These are phyloP conservation scores for Eretmocerus hayati DNA, from an alignment of 2,888 invertebrate genomes.

Conservation along the genomic window DNA sequence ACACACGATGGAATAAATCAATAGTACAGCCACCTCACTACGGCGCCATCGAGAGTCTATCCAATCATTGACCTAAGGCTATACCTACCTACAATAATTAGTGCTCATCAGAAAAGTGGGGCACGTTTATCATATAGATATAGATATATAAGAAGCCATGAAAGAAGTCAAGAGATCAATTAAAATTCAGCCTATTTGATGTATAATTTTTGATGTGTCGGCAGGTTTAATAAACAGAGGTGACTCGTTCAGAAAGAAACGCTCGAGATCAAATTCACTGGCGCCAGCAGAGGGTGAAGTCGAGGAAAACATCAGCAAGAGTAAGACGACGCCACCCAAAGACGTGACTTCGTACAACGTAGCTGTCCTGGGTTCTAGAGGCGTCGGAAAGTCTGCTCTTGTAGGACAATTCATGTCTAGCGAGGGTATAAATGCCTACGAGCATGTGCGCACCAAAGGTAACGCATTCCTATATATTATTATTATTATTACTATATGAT, in stretches of 20 bases:
- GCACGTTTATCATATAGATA: too few relatives aligned
- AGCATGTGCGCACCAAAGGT: slow-evolving; percentile 82
- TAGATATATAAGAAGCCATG: too few relatives aligned
- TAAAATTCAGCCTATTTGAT: too few relatives aligned
- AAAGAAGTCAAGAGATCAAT: too few relatives aligned
- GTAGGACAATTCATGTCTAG: slow-evolving; percentile 77
- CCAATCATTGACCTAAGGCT: too few relatives aligned
- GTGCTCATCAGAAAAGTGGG: too few relatives aligned
- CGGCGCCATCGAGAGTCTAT: too few relatives aligned
- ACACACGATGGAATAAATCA: too few relatives aligned
- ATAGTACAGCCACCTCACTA: too few relatives aligned
- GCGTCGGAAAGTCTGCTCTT: slow-evolving; percentile 56
- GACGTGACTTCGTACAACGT: slow-evolving; percentile 56
- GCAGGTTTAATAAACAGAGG: slow-evolving; percentile 90
- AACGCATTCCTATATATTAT: slow-evolving; percentile 16
- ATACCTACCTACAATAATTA: too few relatives aligned
- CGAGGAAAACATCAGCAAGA: slow-evolving; percentile 27
- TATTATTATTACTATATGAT: too few relatives aligned
- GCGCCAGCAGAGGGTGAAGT: slow-evolving; percentile 51
- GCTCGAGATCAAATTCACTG: slow-evolving; percentile 76
- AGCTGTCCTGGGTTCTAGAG: slow-evolving; percentile 51
- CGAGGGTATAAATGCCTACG: slow-evolving; percentile 90
- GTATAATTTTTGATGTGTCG: too few relatives aligned
- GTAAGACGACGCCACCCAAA: slow-evolving; percentile 36
- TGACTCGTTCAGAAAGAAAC: slow-evolving; percentile 81